A percentile compares a stretch with the other conserved stretches of the same genome.
These are phyloP conservation scores for Rutpela maculata DNA, from an alignment of 2,888 invertebrate genomes.

Conservation along the genomic window DNA sequence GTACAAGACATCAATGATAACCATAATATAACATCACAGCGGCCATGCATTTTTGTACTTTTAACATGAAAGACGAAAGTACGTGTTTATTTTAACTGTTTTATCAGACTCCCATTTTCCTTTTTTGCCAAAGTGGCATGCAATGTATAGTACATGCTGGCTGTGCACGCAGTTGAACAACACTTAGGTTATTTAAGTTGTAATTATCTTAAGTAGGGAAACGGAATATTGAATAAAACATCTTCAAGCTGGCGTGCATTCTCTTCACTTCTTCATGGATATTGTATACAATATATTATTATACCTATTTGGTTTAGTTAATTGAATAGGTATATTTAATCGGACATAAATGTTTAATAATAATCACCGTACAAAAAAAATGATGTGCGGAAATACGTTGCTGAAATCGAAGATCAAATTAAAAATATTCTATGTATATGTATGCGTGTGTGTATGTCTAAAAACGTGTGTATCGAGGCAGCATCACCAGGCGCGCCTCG, in stretches of 20 bases:
- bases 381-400: no score
- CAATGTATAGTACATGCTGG: neutral
- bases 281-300: neutral
- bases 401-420: no score
- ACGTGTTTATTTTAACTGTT: slow-evolving; percentile 35
- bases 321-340: no score
- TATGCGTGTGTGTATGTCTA: no score
- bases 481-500: no score
- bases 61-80: slow-evolving; percentile 14
- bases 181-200: slow-evolving; percentile 5
- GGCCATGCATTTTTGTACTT: slow-evolving; percentile 25
- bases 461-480: no score
- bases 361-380: no score
- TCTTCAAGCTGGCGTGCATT: slow-evolving; percentile 10
- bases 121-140: slow-evolving; percentile 19
- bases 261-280: slow-evolving; percentile 10
- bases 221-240: slow-evolving; percentile 25
- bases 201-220: slow-evolving; percentile 30
- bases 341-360: no score
- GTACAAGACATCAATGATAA: neutral
- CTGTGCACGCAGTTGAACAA: slow-evolving; percentile 21
- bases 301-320: no score
- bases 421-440: no score
- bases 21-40: slow-evolving; percentile 10
- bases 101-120: slow-evolving; percentile 13